phyloP scores from a whole-genome alignment of 2,113 vertebrate genomes.

The Scatophagus argus region DNA sequence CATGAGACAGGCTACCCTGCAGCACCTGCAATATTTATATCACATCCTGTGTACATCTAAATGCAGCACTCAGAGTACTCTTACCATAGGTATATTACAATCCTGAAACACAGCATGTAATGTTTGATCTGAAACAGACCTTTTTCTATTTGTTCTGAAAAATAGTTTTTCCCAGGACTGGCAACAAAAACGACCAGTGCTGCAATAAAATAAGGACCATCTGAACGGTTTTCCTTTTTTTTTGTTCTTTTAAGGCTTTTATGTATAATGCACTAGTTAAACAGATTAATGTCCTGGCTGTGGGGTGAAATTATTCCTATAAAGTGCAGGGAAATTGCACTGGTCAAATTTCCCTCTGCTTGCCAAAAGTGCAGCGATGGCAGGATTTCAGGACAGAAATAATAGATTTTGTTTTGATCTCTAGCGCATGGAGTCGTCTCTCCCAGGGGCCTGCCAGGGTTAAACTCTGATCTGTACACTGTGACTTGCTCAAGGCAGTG shows the following conservation, averaged over 20 bases:
- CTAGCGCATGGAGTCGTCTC: constrained; percentile 42
- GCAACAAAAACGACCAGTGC: constrained; percentile 5
- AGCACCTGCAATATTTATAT: constrained; percentile 23
- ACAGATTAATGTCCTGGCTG: constrained; percentile 39
- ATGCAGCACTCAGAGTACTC: neutral
- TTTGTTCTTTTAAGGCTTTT: constrained; percentile 34
- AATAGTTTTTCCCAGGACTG: constrained; percentile 7
- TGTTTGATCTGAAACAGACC: neutral
- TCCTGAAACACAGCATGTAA: neutral
- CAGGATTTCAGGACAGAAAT: constrained; percentile 59
- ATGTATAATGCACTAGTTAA: constrained; percentile 46
- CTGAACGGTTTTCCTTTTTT: constrained; percentile 23
- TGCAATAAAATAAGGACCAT: constrained; percentile 30
- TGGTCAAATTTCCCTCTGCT: constrained; percentile 39
- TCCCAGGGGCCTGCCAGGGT: constrained; percentile 66
- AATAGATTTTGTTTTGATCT: constrained; percentile 65
- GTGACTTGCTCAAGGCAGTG: constrained; percentile 68
- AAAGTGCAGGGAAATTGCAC: constrained; percentile 46
- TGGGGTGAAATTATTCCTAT: constrained; percentile 35
- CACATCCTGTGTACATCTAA: neutral
- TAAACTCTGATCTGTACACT: constrained; percentile 73
- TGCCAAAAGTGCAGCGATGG: constrained; percentile 48
- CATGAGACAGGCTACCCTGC: constrained; percentile 24
- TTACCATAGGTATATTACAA: neutral
- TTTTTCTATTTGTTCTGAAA: constrained; percentile 6